A percentile compares a stretch with the other conserved stretches of the same genome.
phyloP scores from a whole-genome alignment of 2,113 vertebrate species.

The Chunga burmeisteri region DNA sequence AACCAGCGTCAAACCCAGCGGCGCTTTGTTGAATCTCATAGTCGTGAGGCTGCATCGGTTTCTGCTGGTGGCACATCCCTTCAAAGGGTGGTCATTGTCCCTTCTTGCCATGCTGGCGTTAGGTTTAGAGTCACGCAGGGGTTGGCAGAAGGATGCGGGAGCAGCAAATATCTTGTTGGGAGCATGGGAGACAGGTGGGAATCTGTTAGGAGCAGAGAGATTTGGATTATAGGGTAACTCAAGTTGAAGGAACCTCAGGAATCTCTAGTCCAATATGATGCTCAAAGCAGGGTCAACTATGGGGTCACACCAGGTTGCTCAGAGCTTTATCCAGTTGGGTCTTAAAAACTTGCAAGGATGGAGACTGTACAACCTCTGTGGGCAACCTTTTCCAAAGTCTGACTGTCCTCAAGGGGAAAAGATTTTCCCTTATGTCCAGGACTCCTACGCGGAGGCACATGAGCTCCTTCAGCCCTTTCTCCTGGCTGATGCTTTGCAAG shows the following conservation, averaged over 20 bases:
- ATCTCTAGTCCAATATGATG: background rate
- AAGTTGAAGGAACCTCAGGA: background rate
- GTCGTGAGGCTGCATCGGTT: background rate
- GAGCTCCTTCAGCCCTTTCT: background rate
- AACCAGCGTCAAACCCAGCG: background rate
- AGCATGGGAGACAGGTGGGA: background rate
- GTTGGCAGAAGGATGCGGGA: background rate
- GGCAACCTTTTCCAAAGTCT: background rate
- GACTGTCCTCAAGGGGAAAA: background rate
- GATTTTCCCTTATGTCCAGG: background rate
- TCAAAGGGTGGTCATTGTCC: background rate
- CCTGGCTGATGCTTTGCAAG: background rate
- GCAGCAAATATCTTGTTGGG: background rate
- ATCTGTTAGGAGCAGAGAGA: background rate
- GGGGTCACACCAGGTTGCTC: background rate
- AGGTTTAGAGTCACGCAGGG: background rate
- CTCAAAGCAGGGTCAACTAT: background rate
- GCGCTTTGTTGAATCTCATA: background rate
- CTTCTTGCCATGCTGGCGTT: background rate
- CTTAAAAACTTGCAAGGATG: background rate
- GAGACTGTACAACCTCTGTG: background rate
- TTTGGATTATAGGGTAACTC: background rate
- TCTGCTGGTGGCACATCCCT: background rate
- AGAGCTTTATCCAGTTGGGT: background rate
- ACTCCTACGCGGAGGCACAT: background rate